Base-by-base conservation (phyloP, 2,797 vertebrate species). In the Enteromius afrohamiltoni region DNA sequence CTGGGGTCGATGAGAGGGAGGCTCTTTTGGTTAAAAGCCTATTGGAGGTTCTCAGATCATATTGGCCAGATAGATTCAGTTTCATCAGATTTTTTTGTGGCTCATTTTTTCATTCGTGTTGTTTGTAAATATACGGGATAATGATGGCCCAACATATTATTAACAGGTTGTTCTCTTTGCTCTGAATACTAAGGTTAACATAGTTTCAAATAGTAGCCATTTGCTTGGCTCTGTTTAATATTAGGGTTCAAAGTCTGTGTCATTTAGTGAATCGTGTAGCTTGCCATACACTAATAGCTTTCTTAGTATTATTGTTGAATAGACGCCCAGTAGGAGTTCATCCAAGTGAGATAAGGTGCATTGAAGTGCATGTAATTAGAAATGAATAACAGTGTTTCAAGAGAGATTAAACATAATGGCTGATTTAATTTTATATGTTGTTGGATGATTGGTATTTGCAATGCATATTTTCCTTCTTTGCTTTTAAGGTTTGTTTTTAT, bases 1-100 rank as follows among this genome's bases (percentile, higher is more conserved):
- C 68, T 81, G 23, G 84, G 37, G 71, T 51, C 60, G 71, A n/a
- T 49, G 51, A 55, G 65, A 34, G 51, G 26, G 3, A 21, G 64
- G n/a, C 19, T n/a, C 11, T 68, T 67, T 62, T 10, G 74, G 7
- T 64, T 31, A 34, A 77, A 80, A 60, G 73, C 64, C 19, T 53
- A 2, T 0, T 45, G 40, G 77, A 17, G 45, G 45, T 53, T 73
- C 21, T 49, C 40, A 37, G 47, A 29, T 77, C 40, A 80, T 47
- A 82, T 76, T 13, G 26, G 6, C 2, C 2, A 16, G 23, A 17
- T n/a, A 11, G 21, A 29, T 53, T 40, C 17, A 23, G 9, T 47
- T 73, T 49, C 21, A 64, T 16, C 11, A 9, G 3, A 3, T 3
- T 6, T 16, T 45, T 45, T 23, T 23, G 11, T 45, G 11, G 14